These are phyloP conservation scores for Enteromius thamalakanensis DNA, from an alignment of 2,797 vertebrate species.

Conservation along the genomic window DNA sequence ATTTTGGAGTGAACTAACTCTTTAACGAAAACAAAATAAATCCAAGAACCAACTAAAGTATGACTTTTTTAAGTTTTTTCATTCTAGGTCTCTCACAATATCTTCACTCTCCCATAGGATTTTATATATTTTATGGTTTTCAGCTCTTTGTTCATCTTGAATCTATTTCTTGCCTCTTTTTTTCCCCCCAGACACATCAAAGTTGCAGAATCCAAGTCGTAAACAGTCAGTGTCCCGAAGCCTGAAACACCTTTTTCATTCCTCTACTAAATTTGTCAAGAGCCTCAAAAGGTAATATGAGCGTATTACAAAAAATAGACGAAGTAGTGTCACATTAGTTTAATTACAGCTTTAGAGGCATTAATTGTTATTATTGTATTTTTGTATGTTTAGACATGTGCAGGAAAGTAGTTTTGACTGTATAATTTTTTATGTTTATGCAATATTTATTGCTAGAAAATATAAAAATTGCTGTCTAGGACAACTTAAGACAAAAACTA, in stretches of 20 bases:
- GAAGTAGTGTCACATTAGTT: background rate
- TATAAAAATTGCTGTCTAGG: background rate
- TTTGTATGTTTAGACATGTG: background rate
- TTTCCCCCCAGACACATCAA: conserved; percentile 82
- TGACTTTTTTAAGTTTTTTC: background rate
- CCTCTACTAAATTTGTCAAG: conserved; percentile 97
- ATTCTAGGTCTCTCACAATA: background rate
- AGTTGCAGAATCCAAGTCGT: conserved; percentile 90
- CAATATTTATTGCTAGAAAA: background rate
- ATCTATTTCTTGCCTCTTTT: conserved; percentile 47
- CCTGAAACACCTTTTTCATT: conserved; percentile 96
- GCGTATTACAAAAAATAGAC: conserved; percentile 12
- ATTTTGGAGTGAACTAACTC: too few relatives aligned
- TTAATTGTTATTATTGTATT: background rate
- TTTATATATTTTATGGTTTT: conserved; percentile 10
- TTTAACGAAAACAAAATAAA: background rate
- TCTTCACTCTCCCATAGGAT: background rate
- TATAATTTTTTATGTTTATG: background rate
- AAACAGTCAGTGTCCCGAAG: conserved; percentile 96
- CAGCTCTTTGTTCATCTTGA: conserved; percentile 20
- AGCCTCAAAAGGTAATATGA: conserved; percentile 88
- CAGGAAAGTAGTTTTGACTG: background rate
- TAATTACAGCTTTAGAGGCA: background rate
- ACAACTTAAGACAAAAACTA: too few relatives aligned
- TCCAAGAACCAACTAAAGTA: background rate